Evolutionary conservation across 2,888 invertebrate species (phyloP).

Genomic region (Atrina japonica): DNA sequence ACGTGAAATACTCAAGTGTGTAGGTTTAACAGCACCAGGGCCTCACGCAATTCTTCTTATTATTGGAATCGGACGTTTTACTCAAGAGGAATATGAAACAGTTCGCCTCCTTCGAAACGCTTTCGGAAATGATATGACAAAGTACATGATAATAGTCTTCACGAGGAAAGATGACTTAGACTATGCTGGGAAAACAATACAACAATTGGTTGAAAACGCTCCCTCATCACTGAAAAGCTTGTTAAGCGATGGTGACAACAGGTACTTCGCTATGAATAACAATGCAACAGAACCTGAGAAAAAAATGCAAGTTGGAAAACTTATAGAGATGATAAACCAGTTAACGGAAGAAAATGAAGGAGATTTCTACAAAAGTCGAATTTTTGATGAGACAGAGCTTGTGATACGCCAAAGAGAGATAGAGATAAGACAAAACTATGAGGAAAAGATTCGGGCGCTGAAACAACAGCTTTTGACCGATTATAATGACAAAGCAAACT

Average conservation of each 20-base stretch:
- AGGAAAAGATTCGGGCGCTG: conserved; percentile 3
- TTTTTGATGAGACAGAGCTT: conserved; percentile 39
- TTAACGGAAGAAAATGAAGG: conserved; percentile 35
- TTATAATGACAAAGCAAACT: conserved; percentile 8
- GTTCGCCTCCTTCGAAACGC: conserved; percentile 34
- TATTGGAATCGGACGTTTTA: conserved; percentile 36
- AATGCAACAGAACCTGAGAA: conserved; percentile 19
- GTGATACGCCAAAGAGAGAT: conserved; percentile 29
- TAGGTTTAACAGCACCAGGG: conserved; percentile 40
- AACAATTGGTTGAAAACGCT: conserved; percentile 23
- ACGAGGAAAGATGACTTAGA: conserved; percentile 44
- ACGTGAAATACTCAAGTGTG: conserved; percentile 39
- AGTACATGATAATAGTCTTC: conserved; percentile 41
- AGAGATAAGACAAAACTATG: conserved; percentile 25
- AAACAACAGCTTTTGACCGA: conserved; percentile 15
- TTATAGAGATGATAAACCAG: conserved; percentile 33
- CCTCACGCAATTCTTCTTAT: conserved; percentile 44
- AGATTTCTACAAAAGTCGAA: conserved; percentile 34
- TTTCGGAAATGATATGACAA: conserved; percentile 41
- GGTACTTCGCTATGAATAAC: conserved; percentile 41
- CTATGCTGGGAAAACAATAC: conserved; percentile 10
- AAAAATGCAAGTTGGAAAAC: conserved; percentile 28
- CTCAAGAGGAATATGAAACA: conserved; percentile 37
- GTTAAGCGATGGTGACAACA: conserved; percentile 21
- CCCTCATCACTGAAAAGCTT: conserved; percentile 26